Evolutionary conservation across 92 coral and sea anemone species (phyloP).

Genomic region (Porites evermanni): DNA sequence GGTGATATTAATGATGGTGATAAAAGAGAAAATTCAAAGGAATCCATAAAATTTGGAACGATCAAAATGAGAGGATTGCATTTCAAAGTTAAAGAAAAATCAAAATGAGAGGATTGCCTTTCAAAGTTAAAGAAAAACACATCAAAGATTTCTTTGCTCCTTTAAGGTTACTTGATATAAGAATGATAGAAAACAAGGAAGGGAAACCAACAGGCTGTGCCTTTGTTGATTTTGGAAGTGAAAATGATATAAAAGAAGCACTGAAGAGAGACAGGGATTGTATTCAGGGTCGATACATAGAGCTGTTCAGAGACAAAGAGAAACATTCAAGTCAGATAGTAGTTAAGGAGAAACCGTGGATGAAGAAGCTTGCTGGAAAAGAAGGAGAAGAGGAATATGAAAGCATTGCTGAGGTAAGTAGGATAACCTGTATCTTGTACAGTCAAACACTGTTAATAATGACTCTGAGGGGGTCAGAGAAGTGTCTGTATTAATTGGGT

Average conservation of each 20-base stretch:
- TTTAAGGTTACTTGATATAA: conserved; percentile 63
- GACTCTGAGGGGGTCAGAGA: too few relatives aligned
- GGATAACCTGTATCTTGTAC: background rate
- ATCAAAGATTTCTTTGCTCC: conserved; percentile 89
- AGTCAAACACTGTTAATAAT: too few relatives aligned
- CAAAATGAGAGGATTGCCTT: conserved; percentile 95
- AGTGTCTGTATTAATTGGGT: too few relatives aligned
- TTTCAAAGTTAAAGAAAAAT: conserved; percentile 79
- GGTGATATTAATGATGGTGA: conserved; percentile 25
- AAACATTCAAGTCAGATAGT: conserved; percentile 10
- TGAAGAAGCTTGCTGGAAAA: conserved; percentile 70
- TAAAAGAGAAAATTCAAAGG: conserved; percentile 7
- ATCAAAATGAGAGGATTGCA: conserved; percentile 93
- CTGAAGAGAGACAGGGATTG: conserved; percentile 86
- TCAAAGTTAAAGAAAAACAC: conserved; percentile 78
- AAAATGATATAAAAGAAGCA: conserved; percentile 83
- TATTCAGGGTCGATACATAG: conserved; percentile 89
- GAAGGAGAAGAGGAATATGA: conserved; percentile 77
- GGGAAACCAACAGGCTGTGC: conserved; percentile 89
- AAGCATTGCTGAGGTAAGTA: conserved; percentile 86
- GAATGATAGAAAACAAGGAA: conserved; percentile 74
- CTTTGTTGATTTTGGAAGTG: conserved; percentile 85
- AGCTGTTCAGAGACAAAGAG: conserved; percentile 84
- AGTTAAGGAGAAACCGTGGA: conserved; percentile 81
- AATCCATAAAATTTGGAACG: conserved; percentile 63